Evolutionary conservation across 2,888 invertebrate species (phyloP).

Genomic region (Dryadula phaetusa): DNA sequence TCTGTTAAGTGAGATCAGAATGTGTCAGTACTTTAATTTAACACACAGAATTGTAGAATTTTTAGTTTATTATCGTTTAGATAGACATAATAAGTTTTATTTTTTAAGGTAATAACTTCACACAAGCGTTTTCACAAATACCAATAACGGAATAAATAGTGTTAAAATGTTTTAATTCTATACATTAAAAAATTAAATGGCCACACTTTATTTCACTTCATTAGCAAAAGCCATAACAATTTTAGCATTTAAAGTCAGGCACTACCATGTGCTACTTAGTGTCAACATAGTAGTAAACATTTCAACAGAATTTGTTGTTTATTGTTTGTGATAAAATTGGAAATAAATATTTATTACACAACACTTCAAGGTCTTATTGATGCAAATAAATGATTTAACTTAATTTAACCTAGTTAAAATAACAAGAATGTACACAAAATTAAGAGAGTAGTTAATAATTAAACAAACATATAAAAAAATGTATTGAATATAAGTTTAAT

Average conservation of each 20-base stretch:
- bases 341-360: not conserved
- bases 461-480: not conserved
- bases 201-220: too few relatives aligned
- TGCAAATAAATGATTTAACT: not conserved
- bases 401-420: not conserved
- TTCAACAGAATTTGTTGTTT: not conserved
- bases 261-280: not conserved
- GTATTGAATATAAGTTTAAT: not conserved
- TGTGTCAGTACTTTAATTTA: not conserved
- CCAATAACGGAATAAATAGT: too few relatives aligned
- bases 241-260: not conserved
- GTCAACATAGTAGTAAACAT: not conserved
- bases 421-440: not conserved
- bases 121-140: too few relatives aligned
- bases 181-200: too few relatives aligned
- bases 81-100: too few relatives aligned
- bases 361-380: not conserved
- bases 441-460: not conserved
- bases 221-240: too few relatives aligned
- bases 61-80: too few relatives aligned
- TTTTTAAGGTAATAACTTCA: too few relatives aligned
- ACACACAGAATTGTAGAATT: not conserved
- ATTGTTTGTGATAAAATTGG: not conserved
- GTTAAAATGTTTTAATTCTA: too few relatives aligned
- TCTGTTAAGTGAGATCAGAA: slow-evolving; percentile 14